Conservation (phyloP, 2,888 invertebrate genomes). For the Aphidius colemani region DNA sequence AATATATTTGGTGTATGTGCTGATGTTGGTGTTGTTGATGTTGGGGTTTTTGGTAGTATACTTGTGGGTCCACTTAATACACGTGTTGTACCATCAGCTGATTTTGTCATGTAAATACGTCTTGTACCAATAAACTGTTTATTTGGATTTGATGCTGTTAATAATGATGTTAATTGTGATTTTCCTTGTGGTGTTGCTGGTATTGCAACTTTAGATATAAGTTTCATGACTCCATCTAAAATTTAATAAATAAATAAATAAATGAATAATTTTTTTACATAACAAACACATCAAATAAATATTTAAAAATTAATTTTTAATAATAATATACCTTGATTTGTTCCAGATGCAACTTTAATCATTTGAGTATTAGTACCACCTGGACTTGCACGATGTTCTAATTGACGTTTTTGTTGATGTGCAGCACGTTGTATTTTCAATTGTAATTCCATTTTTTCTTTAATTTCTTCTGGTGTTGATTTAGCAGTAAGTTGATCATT, state of each 20-base stretch:
- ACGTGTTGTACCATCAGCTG: constrained; percentile 69
- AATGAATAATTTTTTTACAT: constrained; percentile 35
- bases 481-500: constrained; percentile 63
- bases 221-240: constrained; percentile 69
- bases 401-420: constrained; percentile 83
- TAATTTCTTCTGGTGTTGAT: constrained; percentile 75
- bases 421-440: constrained; percentile 85
- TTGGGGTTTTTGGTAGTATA: constrained; percentile 63
- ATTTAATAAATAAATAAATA: constrained; percentile 13
- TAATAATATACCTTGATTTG: constrained; percentile 65
- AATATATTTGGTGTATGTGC: constrained; percentile 36
- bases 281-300: neutral
- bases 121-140: constrained; percentile 71
- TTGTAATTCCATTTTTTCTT: constrained; percentile 91
- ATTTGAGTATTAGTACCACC: constrained; percentile 58
- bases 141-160: constrained; percentile 68
- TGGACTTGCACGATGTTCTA: constrained; percentile 63
- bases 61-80: constrained; percentile 67
- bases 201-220: constrained; percentile 70
- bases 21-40: constrained; percentile 57
- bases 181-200: constrained; percentile 66
- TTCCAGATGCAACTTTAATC: constrained; percentile 63
- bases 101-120: constrained; percentile 77
- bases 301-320: neutral
- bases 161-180: constrained; percentile 70